phyloP scores from a whole-genome alignment of 2,888 invertebrate genomes.

The Metopia argyrocephala region DNA sequence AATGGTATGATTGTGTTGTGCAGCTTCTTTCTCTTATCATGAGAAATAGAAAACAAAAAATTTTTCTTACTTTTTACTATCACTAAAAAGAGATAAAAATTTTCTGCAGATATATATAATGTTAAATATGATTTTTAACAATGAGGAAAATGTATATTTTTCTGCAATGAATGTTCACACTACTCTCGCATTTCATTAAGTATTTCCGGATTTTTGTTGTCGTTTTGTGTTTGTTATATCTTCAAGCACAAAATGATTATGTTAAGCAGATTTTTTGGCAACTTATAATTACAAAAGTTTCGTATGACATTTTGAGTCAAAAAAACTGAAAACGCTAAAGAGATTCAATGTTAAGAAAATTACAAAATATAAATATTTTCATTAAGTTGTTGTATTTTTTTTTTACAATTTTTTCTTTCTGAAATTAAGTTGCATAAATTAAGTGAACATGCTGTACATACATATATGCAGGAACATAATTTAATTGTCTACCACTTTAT shows the following conservation, averaged over 20 bases:
- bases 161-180: too few relatives aligned
- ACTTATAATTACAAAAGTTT: conserved; percentile 77
- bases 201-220: background rate
- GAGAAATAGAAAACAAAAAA: too few relatives aligned
- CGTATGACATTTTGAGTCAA: conserved; percentile 61
- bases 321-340: conserved; percentile 4
- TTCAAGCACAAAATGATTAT: conserved; percentile 67
- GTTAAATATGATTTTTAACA: too few relatives aligned
- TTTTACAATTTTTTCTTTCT: background rate
- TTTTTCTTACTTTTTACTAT: too few relatives aligned
- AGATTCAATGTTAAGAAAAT: conserved; percentile 30
- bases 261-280: conserved; percentile 75
- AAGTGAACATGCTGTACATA: too few relatives aligned
- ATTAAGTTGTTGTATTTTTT: background rate
- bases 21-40: too few relatives aligned
- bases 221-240: conserved; percentile 5
- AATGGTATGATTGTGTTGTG: too few relatives aligned
- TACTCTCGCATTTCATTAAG: background rate
- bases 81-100: too few relatives aligned
- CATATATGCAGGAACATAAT: background rate
- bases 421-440: conserved; percentile 17
- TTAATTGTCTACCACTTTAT: background rate
- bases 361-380: conserved; percentile 2
- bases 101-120: background rate
- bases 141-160: too few relatives aligned